These are phyloP conservation scores for Andrena praecox DNA, from an alignment of 2,888 invertebrate species.

Conservation along the genomic window DNA sequence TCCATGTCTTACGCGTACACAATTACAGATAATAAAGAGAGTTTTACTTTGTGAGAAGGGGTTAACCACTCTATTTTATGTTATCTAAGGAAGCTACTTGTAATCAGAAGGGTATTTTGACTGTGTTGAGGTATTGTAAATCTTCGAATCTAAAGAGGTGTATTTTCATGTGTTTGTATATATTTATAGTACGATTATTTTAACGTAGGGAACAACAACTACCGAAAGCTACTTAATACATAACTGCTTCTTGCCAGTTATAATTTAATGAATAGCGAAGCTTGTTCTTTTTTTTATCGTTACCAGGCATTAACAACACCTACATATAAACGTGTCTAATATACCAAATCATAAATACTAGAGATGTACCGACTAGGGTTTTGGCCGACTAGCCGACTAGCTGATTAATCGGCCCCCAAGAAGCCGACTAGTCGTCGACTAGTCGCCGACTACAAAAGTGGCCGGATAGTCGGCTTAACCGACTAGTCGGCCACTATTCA, in stretches of 20 bases:
- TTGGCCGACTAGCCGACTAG: too few relatives aligned
- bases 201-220: slow-evolving; percentile 37
- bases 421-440: too few relatives aligned
- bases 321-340: slow-evolving; percentile 38
- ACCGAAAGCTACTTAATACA: slow-evolving; percentile 50
- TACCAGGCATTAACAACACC: slow-evolving; percentile 22
- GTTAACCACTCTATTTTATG: slow-evolving; percentile 23
- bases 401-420: too few relatives aligned
- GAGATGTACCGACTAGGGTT: too few relatives aligned
- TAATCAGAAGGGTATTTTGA: slow-evolving; percentile 30
- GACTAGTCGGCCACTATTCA: too few relatives aligned
- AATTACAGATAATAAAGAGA: slow-evolving; percentile 25
- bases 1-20: slow-evolving; percentile 1
- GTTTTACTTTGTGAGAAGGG: slow-evolving; percentile 29
- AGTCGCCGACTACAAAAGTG: too few relatives aligned
- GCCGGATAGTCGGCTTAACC: too few relatives aligned
- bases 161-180: slow-evolving; percentile 33
- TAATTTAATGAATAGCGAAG: slow-evolving; percentile 11
- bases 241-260: slow-evolving; percentile 24
- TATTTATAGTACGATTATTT: slow-evolving; percentile 35
- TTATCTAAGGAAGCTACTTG: slow-evolving; percentile 36
- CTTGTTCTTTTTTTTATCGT: slow-evolving; percentile 25
- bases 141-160: slow-evolving; percentile 23
- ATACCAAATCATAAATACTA: slow-evolving; percentile 56
- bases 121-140: slow-evolving; percentile 27